Evolutionary conservation across 1,140 invertebrate genomes (phyloP).

Genomic region (Hestina assimilis): DNA sequence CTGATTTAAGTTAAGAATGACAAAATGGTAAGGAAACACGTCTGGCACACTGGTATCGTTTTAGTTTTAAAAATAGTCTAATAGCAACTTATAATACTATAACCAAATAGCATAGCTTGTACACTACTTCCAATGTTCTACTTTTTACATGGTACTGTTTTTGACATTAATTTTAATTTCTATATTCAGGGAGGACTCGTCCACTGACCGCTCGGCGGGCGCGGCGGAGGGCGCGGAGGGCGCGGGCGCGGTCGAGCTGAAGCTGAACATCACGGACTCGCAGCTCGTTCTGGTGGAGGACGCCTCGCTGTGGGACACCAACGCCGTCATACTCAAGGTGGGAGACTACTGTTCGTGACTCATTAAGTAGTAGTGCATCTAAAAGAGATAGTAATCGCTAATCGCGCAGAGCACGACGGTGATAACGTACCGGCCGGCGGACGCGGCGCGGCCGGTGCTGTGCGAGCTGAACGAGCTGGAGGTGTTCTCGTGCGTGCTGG

Average conservation of each 20-base stretch:
- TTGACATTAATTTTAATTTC: background rate
- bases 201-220: constrained; percentile 1
- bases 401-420: constrained; percentile 88
- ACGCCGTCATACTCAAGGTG: constrained; percentile 95
- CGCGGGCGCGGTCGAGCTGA: constrained; percentile 82
- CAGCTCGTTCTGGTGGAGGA: constrained; percentile 97
- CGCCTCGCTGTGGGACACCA: constrained; percentile 90
- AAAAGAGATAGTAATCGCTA: background rate
- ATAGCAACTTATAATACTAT: no score
- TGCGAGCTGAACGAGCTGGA: constrained; percentile 95
- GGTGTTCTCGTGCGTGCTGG: constrained; percentile 95
- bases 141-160: no score
- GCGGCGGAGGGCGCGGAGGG: constrained; percentile 17
- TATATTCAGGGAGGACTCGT: background rate
- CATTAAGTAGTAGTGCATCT: no score
- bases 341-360: background rate
- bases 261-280: constrained; percentile 96
- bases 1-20: background rate
- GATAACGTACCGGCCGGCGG: constrained; percentile 87
- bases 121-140: no score
- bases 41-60: no score
- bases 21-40: no score
- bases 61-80: no score
- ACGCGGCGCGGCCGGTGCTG: constrained; percentile 86
- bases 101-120: no score